A percentile compares a stretch with the other conserved stretches of the same genome.
These are phyloP conservation scores for Tachycineta bicolor DNA, from an alignment of 2,113 vertebrate genomes.

Conservation along the genomic window DNA sequence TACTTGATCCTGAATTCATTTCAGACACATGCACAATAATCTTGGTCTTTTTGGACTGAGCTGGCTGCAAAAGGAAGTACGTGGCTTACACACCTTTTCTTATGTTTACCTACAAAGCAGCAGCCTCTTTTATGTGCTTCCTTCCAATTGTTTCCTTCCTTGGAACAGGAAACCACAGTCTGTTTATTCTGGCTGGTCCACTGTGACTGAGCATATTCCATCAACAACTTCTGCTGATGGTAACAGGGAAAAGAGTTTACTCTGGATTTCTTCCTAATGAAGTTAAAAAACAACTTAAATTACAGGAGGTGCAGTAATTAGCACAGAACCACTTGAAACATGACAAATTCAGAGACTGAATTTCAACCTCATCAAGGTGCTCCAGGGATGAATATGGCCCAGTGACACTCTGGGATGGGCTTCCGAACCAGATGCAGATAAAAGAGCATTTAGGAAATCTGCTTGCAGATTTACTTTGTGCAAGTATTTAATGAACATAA, in stretches of 20 bases:
- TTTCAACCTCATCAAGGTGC: not conserved
- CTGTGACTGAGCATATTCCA: not conserved
- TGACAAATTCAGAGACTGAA: not conserved
- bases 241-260: not conserved
- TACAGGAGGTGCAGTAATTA: not conserved
- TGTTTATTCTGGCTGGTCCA: not conserved
- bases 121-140: not conserved
- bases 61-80: not conserved
- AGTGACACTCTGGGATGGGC: not conserved
- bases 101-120: constrained; percentile 4
- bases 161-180: constrained; percentile 41
- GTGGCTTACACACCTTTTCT: constrained; percentile 21
- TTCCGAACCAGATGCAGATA: not conserved
- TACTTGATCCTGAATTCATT: not conserved
- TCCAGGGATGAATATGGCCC: not conserved
- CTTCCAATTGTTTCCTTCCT: constrained; percentile 18
- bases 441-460: not conserved
- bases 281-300: not conserved
- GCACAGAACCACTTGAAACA: not conserved
- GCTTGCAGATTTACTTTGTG: not conserved
- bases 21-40: not conserved
- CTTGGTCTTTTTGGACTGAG: not conserved
- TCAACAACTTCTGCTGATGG: not conserved
- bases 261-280: constrained; percentile 13
- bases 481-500: not conserved